Percentiles rank a stretch among this genome's conserved stretches.
phyloP scores from a whole-genome alignment of 1,140 invertebrate species.

The Drosophila parabipectinata region DNA sequence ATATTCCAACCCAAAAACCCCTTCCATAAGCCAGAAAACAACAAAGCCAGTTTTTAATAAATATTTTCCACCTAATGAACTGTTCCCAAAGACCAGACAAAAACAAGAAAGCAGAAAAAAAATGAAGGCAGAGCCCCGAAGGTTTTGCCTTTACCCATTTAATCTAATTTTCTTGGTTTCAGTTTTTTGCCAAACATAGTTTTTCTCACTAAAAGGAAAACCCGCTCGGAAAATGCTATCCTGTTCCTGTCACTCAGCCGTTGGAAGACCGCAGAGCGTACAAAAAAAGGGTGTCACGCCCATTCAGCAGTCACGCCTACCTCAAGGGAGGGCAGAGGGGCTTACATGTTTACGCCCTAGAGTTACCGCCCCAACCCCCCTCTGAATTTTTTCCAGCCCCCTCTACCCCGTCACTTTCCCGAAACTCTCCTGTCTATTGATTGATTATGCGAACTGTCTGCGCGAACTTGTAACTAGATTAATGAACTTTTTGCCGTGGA shows the following conservation, averaged over 20 bases:
- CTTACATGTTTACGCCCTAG: slow-evolving; percentile 34
- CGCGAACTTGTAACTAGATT: slow-evolving; percentile 83
- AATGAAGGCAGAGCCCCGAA: not conserved
- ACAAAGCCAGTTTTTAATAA: not conserved
- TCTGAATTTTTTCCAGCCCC: not conserved
- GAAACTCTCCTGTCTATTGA: slow-evolving; percentile 58
- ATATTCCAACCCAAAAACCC: too few species aligned
- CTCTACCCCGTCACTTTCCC: not conserved
- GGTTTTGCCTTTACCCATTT: not conserved
- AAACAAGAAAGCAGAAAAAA: not conserved
- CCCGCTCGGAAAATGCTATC: slow-evolving; percentile 33
- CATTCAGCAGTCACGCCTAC: slow-evolving; percentile 11
- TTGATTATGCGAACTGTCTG: slow-evolving; percentile 82
- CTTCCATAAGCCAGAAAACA: too few species aligned
- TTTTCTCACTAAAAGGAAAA: slow-evolving; percentile 14
- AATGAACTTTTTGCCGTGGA: slow-evolving; percentile 74
- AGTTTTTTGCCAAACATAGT: not conserved
- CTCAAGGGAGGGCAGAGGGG: slow-evolving; percentile 1
- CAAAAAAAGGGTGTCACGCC: slow-evolving; percentile 32
- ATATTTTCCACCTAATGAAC: slow-evolving; percentile 1
- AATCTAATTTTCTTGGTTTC: not conserved
- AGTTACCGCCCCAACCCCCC: too few species aligned
- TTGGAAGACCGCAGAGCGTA: slow-evolving; percentile 13
- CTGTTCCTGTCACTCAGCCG: slow-evolving; percentile 45
- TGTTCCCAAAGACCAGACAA: not conserved